A percentile compares a stretch with the other conserved stretches of the same genome.
Conservation (phyloP, 2,113 vertebrate species). For the Macaca fascicularis region T2T-MFA8v1.1 NC_088388.1:21967501-21968000, state of each 20-base stretch:
- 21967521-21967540: too few relatives aligned
- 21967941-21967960: conserved; percentile 2
- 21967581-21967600: too few relatives aligned
- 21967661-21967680: background rate
- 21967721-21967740: background rate
- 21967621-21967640: too few relatives aligned
- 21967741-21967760: background rate
- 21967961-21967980: background rate
- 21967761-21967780: background rate
- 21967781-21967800: background rate
- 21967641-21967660: too few relatives aligned
- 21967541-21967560: too few relatives aligned
- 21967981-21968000: background rate
- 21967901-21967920: background rate
- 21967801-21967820: background rate
- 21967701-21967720: background rate
- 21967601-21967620: too few relatives aligned
- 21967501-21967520: too few relatives aligned
- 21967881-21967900: background rate
- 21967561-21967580: too few relatives aligned
- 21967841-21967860: conserved; percentile 11
- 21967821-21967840: background rate
- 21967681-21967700: background rate
- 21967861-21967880: background rate
- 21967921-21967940: background rate